phyloP scores from a whole-genome alignment of 2,113 vertebrate genomes.

The Eudorcas thomsonii region DNA sequence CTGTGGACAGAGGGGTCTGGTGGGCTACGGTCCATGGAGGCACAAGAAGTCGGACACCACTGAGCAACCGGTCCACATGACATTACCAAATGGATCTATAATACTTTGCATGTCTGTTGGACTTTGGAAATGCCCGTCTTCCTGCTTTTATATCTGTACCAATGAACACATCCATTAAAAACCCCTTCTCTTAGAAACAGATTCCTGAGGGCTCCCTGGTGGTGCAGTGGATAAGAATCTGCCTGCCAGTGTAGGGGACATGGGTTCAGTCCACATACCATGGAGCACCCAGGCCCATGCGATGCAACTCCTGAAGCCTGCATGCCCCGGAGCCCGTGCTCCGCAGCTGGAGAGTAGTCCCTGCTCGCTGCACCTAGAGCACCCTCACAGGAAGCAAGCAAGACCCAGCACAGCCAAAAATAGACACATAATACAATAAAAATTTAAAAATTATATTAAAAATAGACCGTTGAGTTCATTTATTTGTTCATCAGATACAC shows the following conservation, averaged over 20 bases:
- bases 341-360: background rate
- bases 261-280: background rate
- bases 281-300: background rate
- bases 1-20: background rate
- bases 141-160: background rate
- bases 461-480: background rate
- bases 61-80: background rate
- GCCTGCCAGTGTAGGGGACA: background rate
- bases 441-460: background rate
- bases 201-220: background rate
- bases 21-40: background rate
- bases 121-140: background rate
- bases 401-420: background rate
- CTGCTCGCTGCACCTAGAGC: background rate
- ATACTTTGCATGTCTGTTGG: background rate
- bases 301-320: background rate
- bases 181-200: background rate
- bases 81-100: background rate
- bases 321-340: background rate
- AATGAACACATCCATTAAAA: background rate
- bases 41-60: accelerated
- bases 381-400: background rate
- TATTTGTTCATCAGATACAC: background rate
- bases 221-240: background rate
- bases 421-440: background rate